phyloP scores from a whole-genome alignment of 1,140 invertebrate species.

The Hyposmocoma kahamanoa region DNA sequence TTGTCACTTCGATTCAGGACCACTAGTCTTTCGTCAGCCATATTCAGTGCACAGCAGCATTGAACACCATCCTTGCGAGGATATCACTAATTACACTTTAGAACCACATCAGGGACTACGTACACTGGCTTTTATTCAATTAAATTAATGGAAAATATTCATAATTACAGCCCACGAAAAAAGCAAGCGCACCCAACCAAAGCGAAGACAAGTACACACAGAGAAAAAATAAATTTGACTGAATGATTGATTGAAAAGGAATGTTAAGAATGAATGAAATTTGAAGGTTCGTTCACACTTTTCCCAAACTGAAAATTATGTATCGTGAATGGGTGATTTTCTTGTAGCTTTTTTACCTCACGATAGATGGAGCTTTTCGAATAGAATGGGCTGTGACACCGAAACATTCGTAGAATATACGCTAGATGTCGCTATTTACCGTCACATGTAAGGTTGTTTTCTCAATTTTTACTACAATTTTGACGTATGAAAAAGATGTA shows the following conservation, averaged over 20 bases:
- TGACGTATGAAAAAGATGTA: too few relatives aligned
- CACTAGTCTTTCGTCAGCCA: slow-evolving; percentile 91
- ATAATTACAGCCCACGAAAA: slow-evolving; percentile 58
- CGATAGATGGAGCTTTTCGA: too few relatives aligned
- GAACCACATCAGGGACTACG: slow-evolving; percentile 31
- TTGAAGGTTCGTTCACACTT: too few relatives aligned
- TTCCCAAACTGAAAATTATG: too few relatives aligned
- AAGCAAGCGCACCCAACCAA: slow-evolving; percentile 63
- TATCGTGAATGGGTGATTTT: too few relatives aligned
- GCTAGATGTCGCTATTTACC: too few relatives aligned
- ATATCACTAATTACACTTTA: slow-evolving; percentile 51
- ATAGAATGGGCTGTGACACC: too few relatives aligned
- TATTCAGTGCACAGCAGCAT: slow-evolving; percentile 76
- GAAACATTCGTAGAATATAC: too few relatives aligned
- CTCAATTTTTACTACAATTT: too few relatives aligned
- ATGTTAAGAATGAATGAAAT: neutral
- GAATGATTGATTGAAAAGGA: slow-evolving; percentile 3
- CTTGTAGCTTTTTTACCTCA: too few relatives aligned
- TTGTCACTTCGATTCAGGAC: slow-evolving; percentile 87
- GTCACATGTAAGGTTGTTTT: too few relatives aligned
- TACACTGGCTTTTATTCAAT: slow-evolving; percentile 33
- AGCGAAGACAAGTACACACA: slow-evolving; percentile 45
- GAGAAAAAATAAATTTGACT: slow-evolving; percentile 13
- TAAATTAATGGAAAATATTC: slow-evolving; percentile 50
- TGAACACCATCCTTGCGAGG: slow-evolving; percentile 52